Base-by-base conservation (phyloP, 2,113 vertebrate species). In the Callorhinus ursinus region DNA sequence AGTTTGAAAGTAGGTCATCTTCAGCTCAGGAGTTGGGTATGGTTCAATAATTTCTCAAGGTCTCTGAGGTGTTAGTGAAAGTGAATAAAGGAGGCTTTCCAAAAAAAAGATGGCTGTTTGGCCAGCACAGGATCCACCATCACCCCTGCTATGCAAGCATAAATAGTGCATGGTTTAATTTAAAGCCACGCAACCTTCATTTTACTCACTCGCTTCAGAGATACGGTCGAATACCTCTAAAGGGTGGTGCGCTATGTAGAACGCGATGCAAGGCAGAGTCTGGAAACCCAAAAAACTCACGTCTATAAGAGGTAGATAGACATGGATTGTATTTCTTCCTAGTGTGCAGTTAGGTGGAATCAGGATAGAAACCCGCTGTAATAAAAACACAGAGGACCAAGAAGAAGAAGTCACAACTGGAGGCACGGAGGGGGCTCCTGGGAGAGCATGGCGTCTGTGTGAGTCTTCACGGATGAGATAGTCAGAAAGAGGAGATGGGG, bases 1-100 rank as follows among this genome's bases (percentile, higher is more conserved):
- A 88, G 91, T 80, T 83, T 80, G 81, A 97, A 95, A 93, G 63
- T 81, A 76, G 84, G 88, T 96, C 96, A 72, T 61, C 84, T 94
- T 84, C 71, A 74, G 42, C 18, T 8, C 55, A 92, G 67, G 39
- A 36, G 14, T 57, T 63, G 21, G 10, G 22, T 93, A 87, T 14
- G 80, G 39, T 88, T 96, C 55, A 76, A 1, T 96, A 31, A 93
- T 92, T 95, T 94, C 69, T 57, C 71, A 80, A 84, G 42, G 46
- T n/a, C 49, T 77, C 76, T 61, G 10, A 3, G 26, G 36, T 71
- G 33, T 79, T 76, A 65, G 81, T 81, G 69, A 67, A 88, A 93
- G 7, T n/a, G 49, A 95, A 77, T 24, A 22, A 71, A 82, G 36
- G 63, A 2, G 3, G 79, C 11, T 92, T 76, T 87, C 90, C 49